Conservation (phyloP, 2,888 invertebrate genomes). For the Philaethria dido region DNA sequence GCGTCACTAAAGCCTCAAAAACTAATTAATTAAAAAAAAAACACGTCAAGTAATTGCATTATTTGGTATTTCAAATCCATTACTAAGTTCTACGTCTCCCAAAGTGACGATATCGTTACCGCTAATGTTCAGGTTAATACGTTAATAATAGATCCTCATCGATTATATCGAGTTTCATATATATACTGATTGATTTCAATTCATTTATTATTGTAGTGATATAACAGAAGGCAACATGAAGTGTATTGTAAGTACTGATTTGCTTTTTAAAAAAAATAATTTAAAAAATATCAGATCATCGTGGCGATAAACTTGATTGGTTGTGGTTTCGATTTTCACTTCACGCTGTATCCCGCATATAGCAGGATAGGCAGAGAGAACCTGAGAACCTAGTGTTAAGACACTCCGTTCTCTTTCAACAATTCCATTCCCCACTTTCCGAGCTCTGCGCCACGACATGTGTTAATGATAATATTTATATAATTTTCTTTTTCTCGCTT, state of each 20-base stretch:
- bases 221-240: constrained; percentile 11
- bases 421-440: too few relatives aligned
- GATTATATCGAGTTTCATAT: neutral
- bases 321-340: too few relatives aligned
- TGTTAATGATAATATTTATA: too few relatives aligned
- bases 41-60: neutral
- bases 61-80: constrained; percentile 9
- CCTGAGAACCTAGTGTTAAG: too few relatives aligned
- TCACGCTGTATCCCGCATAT: too few relatives aligned
- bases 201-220: neutral
- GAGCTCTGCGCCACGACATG: too few relatives aligned
- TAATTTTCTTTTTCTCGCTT: too few relatives aligned
- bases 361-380: too few relatives aligned
- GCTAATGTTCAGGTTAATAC: constrained; percentile 8
- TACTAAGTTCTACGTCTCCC: neutral
- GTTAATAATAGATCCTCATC: constrained; percentile 7
- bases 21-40: neutral
- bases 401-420: too few relatives aligned
- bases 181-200: neutral
- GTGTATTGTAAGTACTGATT: constrained; percentile 17
- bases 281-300: too few relatives aligned
- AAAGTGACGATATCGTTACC: neutral
- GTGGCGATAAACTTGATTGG: too few relatives aligned
- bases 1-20: neutral
- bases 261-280: too few relatives aligned